Base-by-base conservation (phyloP, 2,888 invertebrate genomes). In the Beris chalybata region DNA sequence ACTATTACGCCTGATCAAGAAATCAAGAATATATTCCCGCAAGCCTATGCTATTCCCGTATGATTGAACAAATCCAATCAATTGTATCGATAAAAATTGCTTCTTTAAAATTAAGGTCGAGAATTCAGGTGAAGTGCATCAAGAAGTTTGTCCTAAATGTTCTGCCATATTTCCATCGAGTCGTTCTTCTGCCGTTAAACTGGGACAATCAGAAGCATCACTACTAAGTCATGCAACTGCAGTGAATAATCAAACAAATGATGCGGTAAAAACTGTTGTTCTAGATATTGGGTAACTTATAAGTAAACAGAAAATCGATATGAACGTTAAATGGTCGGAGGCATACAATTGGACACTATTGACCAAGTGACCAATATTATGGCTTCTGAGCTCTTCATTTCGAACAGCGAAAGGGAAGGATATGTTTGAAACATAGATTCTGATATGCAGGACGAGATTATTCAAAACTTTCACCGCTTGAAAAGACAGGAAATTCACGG, bases 81-180 rank as follows among this genome's bases (percentile, higher is more conserved):
- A 7, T 38, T 38, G 22, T 5, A 52, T 5, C 30, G 22, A 13
- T 54, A n/a, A 13, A 6, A 38, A 38, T 15, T 56, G 15, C 4
- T 13, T 56, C 7, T 11, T 43, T 56, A 44, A 13, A 47, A 13
- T 31, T 30, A 57, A 67, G 67, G 56, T 57, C 50, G 48, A 50
- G 13, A 38, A 53, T 32, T 31, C 44, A n/a, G 44, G 22, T 13
- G 57, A 64, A 57, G 31, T 45, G 31, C 44, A 56, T 43, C 50
- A 64, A 50, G 64, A 64, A 58, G 78, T 78, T 38, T 79, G 79
- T 56, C 78, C 79, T 13, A 79, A 79, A 69, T 79, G 79, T 58
- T 76, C 78, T 69, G 76, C 77, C 29, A 79, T 74, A 30, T 79
- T 79, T 57, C 76, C 77, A 67, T 71, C 79, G 65, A 74, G 78